A percentile compares a stretch with the other conserved stretches of the same genome.
Evolutionary conservation across 2,113 vertebrate genomes (phyloP).

Genomic region (Zosterops borbonicus): DNA sequence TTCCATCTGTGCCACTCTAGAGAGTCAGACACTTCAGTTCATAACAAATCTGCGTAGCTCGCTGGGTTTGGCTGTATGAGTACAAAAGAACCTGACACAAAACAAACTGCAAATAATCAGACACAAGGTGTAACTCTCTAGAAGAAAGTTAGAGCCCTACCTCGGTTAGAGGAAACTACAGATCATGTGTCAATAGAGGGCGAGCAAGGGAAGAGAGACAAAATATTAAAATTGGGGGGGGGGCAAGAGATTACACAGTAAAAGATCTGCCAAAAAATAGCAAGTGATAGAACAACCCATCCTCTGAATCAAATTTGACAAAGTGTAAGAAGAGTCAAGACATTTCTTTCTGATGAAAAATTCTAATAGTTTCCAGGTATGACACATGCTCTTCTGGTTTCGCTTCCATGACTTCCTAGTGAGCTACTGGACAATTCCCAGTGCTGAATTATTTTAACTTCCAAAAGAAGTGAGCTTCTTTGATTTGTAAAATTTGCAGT

Average conservation of each 20-base stretch:
- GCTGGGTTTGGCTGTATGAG: not conserved
- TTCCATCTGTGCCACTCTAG: conserved; percentile 10
- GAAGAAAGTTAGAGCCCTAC: not conserved
- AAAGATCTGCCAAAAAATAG: not conserved
- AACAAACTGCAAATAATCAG: not conserved
- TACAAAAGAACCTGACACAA: not conserved
- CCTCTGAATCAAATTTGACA: not conserved
- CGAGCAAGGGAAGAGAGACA: not conserved
- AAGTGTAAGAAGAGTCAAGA: not conserved
- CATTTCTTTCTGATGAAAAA: not conserved
- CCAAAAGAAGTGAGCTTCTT: not conserved
- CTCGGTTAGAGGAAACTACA: not conserved
- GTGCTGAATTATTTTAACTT: not conserved
- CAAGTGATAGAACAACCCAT: not conserved
- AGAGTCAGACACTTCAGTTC: not conserved
- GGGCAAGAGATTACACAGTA: not conserved
- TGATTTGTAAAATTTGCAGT: not conserved
- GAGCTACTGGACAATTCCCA: not conserved
- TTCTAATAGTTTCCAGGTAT: not conserved
- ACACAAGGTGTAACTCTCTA: not conserved
- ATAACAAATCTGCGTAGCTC: not conserved
- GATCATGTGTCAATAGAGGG: not conserved
- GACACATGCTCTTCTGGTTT: not conserved
- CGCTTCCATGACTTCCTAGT: not conserved
- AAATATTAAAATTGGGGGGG: not conserved